Conservation (phyloP, 2,888 invertebrate species). For the Hirtodrosophila trivittata region DNA sequence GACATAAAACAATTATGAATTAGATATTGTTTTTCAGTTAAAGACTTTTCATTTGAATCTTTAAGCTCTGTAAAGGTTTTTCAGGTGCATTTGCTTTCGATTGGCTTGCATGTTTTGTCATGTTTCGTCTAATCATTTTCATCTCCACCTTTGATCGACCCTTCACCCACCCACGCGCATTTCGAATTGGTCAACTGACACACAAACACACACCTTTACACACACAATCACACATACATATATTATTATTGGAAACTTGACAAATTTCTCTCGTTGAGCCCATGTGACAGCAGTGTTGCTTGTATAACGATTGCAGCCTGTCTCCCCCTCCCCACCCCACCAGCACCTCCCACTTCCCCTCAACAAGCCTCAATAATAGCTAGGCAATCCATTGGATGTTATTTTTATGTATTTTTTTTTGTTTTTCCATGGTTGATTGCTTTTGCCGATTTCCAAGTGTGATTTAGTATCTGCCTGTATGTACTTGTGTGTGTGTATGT, state of each 20-base stretch:
- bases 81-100: no score
- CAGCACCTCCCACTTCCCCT: no score
- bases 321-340: not conserved
- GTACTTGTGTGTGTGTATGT: conserved; percentile 3
- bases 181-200: conserved; percentile 55
- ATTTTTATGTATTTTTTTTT: no score
- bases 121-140: not conserved
- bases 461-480: conserved; percentile 11
- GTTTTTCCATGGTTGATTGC: no score
- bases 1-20: no score
- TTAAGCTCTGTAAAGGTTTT: no score
- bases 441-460: no score
- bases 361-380: conserved; percentile 2
- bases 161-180: conserved; percentile 38
- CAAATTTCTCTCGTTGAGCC: no score
- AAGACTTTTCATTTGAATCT: no score
- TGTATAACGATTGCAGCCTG: conserved; percentile 28
- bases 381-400: conserved; percentile 18
- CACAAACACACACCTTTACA: conserved; percentile 18
- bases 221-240: not conserved
- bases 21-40: no score
- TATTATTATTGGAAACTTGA: no score
- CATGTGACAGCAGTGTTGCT: conserved; percentile 42
- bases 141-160: conserved; percentile 12
- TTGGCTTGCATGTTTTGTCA: no score